Conservation (phyloP, 1,140 invertebrate genomes). For the Cydia strobilella region DNA sequence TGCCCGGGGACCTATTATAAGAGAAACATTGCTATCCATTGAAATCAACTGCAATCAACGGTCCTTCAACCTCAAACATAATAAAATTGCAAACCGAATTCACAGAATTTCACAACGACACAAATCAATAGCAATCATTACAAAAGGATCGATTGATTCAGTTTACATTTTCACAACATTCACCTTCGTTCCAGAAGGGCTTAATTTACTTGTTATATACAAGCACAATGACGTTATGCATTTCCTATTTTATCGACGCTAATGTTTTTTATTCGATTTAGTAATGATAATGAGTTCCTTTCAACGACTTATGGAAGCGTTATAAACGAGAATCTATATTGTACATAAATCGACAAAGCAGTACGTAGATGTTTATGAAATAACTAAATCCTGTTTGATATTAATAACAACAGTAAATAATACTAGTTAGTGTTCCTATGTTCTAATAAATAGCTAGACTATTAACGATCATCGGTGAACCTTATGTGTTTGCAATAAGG, state of each 20-base stretch:
- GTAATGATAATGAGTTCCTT: not conserved
- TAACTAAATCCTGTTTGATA: not conserved
- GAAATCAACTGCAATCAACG: too few species aligned
- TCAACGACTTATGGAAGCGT: not conserved
- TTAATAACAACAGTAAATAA: not conserved
- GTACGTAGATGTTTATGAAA: not conserved
- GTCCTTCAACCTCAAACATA: too few species aligned
- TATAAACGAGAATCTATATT: not conserved
- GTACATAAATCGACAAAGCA: not conserved
- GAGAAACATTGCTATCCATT: not conserved
- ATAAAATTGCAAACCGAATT: too few species aligned
- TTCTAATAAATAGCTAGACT: not conserved
- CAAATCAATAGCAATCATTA: constrained; percentile 7
- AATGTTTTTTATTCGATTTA: too few species aligned
- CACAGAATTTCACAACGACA: not conserved
- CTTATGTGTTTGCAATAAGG: too few species aligned
- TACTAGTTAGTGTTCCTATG: not conserved
- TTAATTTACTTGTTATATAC: too few species aligned
- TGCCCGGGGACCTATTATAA: too few species aligned
- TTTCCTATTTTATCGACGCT: too few species aligned
- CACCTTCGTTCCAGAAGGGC: too few species aligned
- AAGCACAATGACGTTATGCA: too few species aligned
- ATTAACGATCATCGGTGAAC: too few species aligned
- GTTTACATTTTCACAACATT: not conserved
- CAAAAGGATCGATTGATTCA: not conserved